phyloP scores from a whole-genome alignment of 2,797 vertebrate genomes.

The Hybognathus amarus region DNA sequence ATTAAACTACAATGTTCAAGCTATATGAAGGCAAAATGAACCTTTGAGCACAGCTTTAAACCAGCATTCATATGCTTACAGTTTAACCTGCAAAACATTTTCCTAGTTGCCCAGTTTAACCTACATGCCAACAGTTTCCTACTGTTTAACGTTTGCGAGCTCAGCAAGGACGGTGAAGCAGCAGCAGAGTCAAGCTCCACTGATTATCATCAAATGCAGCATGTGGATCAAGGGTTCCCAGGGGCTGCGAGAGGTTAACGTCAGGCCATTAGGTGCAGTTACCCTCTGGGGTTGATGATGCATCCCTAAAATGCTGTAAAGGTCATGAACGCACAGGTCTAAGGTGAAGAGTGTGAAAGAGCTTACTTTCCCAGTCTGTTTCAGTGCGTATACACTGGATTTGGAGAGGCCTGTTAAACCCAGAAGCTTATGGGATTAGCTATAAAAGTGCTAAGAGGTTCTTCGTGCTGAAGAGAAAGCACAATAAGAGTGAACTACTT shows the following conservation, averaged over 20 bases:
- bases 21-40: neutral
- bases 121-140: neutral
- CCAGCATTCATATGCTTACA: neutral
- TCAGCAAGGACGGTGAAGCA: neutral
- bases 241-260: neutral
- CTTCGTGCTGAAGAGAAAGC: constrained; percentile 21
- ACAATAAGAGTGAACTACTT: neutral
- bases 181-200: neutral
- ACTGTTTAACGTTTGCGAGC: neutral
- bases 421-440: constrained; percentile 46
- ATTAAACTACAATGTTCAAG: neutral
- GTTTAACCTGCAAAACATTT: neutral
- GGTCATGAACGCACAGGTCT: neutral
- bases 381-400: constrained; percentile 10
- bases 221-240: neutral
- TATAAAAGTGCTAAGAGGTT: constrained; percentile 42
- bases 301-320: neutral
- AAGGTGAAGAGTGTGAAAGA: constrained; percentile 18
- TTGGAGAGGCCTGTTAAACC: constrained; percentile 46
- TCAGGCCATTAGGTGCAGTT: constrained; percentile 33
- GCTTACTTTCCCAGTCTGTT: constrained; percentile 18
- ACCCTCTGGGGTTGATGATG: constrained; percentile 16
- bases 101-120: neutral
- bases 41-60: neutral
- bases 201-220: constrained; percentile 7